Evolutionary conservation across 64 coral and sea anemone genomes (phyloP).

Genomic region (Stichodactyla helianthus): DNA sequence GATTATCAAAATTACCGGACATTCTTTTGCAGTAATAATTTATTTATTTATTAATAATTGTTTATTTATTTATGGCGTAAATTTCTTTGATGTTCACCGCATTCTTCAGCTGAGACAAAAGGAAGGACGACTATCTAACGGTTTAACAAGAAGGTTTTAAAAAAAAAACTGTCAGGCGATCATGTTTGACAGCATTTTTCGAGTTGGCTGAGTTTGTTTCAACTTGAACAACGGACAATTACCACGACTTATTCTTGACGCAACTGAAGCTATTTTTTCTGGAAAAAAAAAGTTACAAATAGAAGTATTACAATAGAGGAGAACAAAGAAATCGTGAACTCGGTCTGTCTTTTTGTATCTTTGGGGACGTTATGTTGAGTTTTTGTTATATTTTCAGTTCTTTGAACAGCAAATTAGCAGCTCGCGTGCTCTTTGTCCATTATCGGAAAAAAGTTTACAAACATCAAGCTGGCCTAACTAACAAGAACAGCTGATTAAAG

Average conservation of each 20-base stretch:
- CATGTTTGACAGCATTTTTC: not conserved
- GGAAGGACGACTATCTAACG: not conserved
- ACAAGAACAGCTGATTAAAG: not conserved
- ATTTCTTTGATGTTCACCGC: not conserved
- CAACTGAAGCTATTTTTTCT: not conserved
- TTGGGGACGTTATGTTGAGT: not conserved
- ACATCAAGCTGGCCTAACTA: not conserved
- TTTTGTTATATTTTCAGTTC: not conserved
- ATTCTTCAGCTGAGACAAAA: not conserved
- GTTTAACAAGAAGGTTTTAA: not conserved
- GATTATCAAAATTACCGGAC: too few species aligned
- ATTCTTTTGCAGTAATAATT: not conserved
- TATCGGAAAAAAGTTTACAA: not conserved
- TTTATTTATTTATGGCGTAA: not conserved
- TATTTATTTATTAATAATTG: not conserved
- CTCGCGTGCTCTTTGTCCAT: not conserved
- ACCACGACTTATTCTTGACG: not conserved
- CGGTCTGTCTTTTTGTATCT: not conserved
- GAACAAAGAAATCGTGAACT: not conserved
- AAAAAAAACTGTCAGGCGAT: not conserved
- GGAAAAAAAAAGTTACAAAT: not conserved
- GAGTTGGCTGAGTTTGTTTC: not conserved
- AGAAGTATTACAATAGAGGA: not conserved
- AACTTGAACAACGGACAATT: not conserved
- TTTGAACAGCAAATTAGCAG: not conserved